phyloP scores from a whole-genome alignment of 2,797 vertebrate genomes.

The Gephyroberyx darwinii region DNA sequence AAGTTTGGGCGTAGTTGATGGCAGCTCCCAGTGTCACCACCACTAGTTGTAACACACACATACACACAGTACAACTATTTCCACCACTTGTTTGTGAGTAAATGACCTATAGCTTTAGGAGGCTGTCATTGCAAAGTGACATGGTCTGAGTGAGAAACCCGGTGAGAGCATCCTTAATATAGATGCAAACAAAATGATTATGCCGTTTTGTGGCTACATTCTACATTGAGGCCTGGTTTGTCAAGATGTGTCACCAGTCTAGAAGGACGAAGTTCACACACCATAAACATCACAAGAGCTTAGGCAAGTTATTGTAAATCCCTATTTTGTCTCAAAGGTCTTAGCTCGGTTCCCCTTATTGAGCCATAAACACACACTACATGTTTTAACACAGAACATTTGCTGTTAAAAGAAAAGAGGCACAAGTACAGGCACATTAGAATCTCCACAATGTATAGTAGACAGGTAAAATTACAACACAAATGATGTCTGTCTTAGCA shows the following conservation, averaged over 20 bases:
- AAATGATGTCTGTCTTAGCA: conserved; percentile 11
- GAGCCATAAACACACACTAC: conserved; percentile 46
- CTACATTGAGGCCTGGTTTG: conserved; percentile 15
- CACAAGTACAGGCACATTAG: background rate
- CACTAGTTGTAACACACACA: background rate
- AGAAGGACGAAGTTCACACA: conserved; percentile 63
- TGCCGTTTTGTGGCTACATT: background rate
- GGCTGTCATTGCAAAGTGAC: background rate
- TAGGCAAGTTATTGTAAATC: conserved; percentile 35
- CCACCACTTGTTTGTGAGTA: background rate
- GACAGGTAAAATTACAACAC: background rate
- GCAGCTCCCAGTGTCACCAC: background rate
- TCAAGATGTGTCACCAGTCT: conserved; percentile 33
- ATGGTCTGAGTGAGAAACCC: background rate
- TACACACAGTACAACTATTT: background rate
- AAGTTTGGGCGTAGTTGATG: background rate
- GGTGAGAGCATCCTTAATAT: no score
- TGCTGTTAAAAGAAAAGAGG: conserved; percentile 2
- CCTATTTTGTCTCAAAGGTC: conserved; percentile 59
- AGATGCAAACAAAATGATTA: background rate
- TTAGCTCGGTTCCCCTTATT: conserved; percentile 17
- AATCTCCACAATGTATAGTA: background rate
- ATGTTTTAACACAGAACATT: background rate
- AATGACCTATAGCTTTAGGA: background rate
- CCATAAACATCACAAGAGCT: conserved; percentile 64